Percentiles rank a stretch among this genome's conserved stretches.
These are phyloP conservation scores for Panulirus ornatus DNA, from an alignment of 1,140 invertebrate species.

Conservation along the genomic window DNA sequence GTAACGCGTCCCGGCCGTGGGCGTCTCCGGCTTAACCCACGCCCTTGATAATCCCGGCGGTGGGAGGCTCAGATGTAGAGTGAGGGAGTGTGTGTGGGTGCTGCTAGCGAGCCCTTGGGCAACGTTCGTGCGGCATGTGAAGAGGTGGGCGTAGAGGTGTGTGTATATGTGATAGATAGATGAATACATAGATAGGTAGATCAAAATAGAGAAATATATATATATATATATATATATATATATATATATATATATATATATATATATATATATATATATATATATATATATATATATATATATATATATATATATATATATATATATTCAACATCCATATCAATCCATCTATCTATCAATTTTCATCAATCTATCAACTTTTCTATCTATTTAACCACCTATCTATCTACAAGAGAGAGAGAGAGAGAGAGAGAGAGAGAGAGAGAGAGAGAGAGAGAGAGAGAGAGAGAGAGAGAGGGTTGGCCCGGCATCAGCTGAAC, in stretches of 20 bases:
- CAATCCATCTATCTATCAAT: too few relatives aligned
- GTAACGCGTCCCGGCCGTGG: slow-evolving; percentile 58
- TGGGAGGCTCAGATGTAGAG: slow-evolving; percentile 55
- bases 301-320: slow-evolving; percentile 41
- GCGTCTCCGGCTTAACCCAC: slow-evolving; percentile 62
- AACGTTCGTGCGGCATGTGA: neutral
- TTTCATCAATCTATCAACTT: too few relatives aligned
- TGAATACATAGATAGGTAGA: neutral
- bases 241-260: too few relatives aligned
- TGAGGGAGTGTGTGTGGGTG: slow-evolving; percentile 24
- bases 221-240: neutral
- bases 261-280: neutral
- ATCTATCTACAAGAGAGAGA: neutral
- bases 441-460: slow-evolving; percentile 20
- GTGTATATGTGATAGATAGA: slow-evolving; percentile 8
- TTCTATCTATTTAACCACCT: too few relatives aligned
- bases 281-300: slow-evolving; percentile 33
- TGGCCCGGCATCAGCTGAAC: neutral
- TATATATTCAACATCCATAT: neutral
- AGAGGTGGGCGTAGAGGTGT: neutral
- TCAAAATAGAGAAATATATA: neutral
- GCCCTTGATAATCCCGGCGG: slow-evolving; percentile 65
- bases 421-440: slow-evolving; percentile 11
- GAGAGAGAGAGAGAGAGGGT: slow-evolving; percentile 4
- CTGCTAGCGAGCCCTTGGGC: neutral